phyloP scores from a whole-genome alignment of 2,888 invertebrate genomes.

The Camponotus fellah region DNA sequence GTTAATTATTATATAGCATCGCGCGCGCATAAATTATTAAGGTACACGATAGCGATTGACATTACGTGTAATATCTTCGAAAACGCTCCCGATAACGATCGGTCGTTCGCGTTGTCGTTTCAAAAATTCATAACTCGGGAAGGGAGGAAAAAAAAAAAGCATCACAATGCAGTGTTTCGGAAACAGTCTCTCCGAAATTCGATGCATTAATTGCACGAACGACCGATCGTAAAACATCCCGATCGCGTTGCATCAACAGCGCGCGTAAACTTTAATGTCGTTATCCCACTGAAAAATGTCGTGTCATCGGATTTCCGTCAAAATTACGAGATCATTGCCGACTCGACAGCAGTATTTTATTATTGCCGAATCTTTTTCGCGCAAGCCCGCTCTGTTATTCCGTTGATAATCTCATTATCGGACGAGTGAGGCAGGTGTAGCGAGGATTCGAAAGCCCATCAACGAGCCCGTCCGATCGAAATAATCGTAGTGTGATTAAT shows the following conservation, averaged over 20 bases:
- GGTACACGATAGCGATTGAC: constrained; percentile 8
- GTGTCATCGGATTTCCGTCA: constrained; percentile 40
- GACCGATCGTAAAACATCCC: constrained; percentile 17
- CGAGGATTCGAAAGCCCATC: constrained; percentile 44
- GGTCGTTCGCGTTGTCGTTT: background rate
- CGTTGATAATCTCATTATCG: constrained; percentile 49
- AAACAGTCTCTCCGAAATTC: background rate
- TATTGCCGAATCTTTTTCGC: constrained; percentile 41
- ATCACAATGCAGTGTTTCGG: background rate
- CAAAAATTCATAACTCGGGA: background rate
- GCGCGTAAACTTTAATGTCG: constrained; percentile 29
- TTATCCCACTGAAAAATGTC: constrained; percentile 29
- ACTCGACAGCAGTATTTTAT: constrained; percentile 39
- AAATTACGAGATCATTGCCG: constrained; percentile 33
- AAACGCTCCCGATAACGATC: background rate
- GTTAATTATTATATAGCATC: constrained; percentile 49
- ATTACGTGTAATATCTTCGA: background rate
- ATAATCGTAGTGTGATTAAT: constrained; percentile 50
- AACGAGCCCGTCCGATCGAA: constrained; percentile 29
- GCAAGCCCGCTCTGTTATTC: constrained; percentile 32
- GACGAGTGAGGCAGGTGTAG: constrained; percentile 31
- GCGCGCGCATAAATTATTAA: constrained; percentile 38
- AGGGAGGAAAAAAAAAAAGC: background rate
- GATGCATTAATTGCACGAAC: constrained; percentile 28
- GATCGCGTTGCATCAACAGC: constrained; percentile 5